Evolutionary conservation across 1,140 invertebrate species (phyloP).

Genomic region (Wasmannia auropunctata): DNA sequence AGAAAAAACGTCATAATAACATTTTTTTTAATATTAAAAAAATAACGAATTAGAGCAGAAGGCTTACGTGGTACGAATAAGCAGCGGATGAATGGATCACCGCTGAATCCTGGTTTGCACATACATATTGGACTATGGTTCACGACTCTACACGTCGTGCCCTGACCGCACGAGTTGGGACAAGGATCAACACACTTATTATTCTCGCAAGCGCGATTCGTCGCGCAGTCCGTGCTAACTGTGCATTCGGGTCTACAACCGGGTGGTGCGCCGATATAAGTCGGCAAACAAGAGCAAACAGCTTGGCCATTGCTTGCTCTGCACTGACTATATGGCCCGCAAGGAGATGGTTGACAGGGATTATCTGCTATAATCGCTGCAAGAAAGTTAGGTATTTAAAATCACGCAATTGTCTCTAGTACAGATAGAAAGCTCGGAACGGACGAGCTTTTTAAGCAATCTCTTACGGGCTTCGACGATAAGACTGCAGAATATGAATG

Average conservation of each 20-base stretch:
- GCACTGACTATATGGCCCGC: slow-evolving; percentile 93
- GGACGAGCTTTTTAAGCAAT: background rate
- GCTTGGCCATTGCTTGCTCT: slow-evolving; percentile 87
- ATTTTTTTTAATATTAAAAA: slow-evolving; percentile 69
- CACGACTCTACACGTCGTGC: slow-evolving; percentile 89
- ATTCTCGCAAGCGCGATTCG: slow-evolving; percentile 90
- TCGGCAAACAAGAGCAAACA: slow-evolving; percentile 90
- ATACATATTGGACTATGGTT: slow-evolving; percentile 91
- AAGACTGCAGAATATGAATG: slow-evolving; percentile 84
- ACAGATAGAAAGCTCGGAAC: too few species aligned
- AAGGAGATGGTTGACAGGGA: slow-evolving; percentile 92
- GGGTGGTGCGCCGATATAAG: slow-evolving; percentile 89
- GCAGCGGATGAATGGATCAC: slow-evolving; percentile 90
- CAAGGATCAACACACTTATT: slow-evolving; percentile 92
- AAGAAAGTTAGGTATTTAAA: slow-evolving; percentile 11
- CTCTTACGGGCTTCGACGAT: slow-evolving; percentile 57
- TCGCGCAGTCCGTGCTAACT: slow-evolving; percentile 90
- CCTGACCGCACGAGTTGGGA: slow-evolving; percentile 90
- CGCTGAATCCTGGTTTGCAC: slow-evolving; percentile 89
- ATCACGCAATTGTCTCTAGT: background rate
- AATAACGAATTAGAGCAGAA: background rate
- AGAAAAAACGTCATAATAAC: slow-evolving; percentile 27
- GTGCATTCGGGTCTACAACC: slow-evolving; percentile 93
- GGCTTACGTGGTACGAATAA: slow-evolving; percentile 73
- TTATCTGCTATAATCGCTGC: slow-evolving; percentile 74